A percentile compares a stretch with the other conserved stretches of the same genome.
Conservation (phyloP, 2,113 vertebrate genomes). For the Eubucco bourcierii region DNA sequence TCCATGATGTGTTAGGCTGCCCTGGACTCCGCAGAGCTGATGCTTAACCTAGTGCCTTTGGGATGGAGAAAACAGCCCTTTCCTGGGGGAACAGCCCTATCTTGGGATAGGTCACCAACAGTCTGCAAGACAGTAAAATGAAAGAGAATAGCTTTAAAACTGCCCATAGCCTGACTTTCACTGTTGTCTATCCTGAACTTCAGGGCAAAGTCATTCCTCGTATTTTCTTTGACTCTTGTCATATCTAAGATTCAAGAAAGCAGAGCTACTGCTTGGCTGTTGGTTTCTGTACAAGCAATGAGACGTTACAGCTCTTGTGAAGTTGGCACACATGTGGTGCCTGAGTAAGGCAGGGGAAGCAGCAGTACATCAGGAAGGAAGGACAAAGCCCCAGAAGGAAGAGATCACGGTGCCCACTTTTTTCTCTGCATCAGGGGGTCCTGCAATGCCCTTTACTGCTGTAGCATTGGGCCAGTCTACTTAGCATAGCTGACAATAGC, state of each 20-base stretch:
- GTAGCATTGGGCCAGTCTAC: background rate
- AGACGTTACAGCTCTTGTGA: constrained; percentile 34
- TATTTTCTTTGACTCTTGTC: constrained; percentile 3
- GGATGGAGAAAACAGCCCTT: background rate
- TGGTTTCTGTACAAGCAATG: constrained; percentile 3
- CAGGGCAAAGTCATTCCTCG: background rate
- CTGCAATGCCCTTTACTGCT: background rate
- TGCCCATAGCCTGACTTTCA: background rate
- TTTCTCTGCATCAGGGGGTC: background rate
- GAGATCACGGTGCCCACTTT: accelerated
- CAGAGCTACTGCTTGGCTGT: background rate
- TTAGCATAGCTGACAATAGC: background rate
- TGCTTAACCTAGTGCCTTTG: background rate
- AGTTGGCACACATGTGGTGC: accelerated
- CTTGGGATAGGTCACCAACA: background rate
- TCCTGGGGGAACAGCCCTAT: background rate
- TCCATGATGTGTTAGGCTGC: background rate
- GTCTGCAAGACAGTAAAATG: background rate
- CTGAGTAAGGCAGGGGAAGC: background rate
- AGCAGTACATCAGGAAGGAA: background rate
- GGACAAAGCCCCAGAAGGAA: background rate
- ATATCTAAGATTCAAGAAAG: constrained; percentile 10
- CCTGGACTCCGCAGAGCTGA: background rate
- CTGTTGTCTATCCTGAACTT: background rate
- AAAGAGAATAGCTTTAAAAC: background rate